Base-by-base conservation (phyloP, 2,797 vertebrate genomes). In the Lutjanus campechanus region DNA sequence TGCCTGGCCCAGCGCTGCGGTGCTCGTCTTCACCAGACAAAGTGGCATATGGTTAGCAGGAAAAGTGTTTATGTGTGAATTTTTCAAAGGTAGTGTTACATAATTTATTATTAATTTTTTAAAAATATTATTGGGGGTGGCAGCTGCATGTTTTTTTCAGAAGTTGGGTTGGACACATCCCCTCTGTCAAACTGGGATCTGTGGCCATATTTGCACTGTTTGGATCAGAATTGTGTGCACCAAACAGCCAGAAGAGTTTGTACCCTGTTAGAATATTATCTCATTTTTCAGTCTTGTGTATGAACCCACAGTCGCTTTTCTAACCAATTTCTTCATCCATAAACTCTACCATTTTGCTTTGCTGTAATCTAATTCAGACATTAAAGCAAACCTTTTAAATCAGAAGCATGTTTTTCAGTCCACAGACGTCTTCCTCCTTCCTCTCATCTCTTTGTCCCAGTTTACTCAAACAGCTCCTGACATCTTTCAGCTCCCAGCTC, bases 371-470 rank as follows among this genome's bases (percentile, higher is more conserved):
- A 67, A 83, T 70, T 88, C 64, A 65, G 73, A 58, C 56, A 65
- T 78, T 53, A 56, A 81, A 84, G 77, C 71, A 25, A 55, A 19
- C 68, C 77, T 68, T 80, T 79, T 55, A 54, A 84, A 88, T 72
- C 70, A 76, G 15, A 67, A 87, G 72, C 36, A 63, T 70, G 20
- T 64, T 77, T 76, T 75, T 77, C 74, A 62, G 36, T 74, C 75
- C n/a, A 47, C 67, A 79, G 22, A 55, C 15, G n/a, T 68, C 29
- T 36, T 36, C 47, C 12, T 84, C 51, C 53, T 65, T 51, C 16
- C 51, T 84, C 82, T 89, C 83, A 66, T 90, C 85, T 85, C 55
- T 81, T 85, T 88, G 88, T 93, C 89, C 91, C 79, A 92, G 80
- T 94, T 94, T 89, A 90, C 84, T 94, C 83, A 89, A 88, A 87